A percentile compares a stretch with the other conserved stretches of the same genome.
These are phyloP conservation scores for Volucella inanis DNA, from an alignment of 2,888 invertebrate species.

Conservation along the genomic window DNA sequence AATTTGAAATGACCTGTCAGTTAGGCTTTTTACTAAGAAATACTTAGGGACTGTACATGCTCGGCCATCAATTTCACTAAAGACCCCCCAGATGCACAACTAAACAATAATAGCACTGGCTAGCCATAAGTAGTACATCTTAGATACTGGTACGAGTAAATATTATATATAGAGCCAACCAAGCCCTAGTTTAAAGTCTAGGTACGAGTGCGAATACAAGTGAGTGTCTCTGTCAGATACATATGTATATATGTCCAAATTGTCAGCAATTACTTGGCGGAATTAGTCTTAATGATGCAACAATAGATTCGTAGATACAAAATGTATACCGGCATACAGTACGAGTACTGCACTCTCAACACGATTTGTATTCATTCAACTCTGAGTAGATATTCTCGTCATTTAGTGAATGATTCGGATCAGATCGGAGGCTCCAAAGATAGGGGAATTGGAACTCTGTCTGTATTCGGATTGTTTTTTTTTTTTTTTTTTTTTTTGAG, in stretches of 20 bases:
- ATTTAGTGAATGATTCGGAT: conserved; percentile 36
- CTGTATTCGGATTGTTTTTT: background rate
- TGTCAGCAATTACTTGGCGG: conserved; percentile 24
- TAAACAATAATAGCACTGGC: background rate
- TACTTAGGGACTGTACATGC: conserved; percentile 18
- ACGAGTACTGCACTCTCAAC: background rate
- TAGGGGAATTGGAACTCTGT: conserved; percentile 11
- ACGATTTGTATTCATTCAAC: conserved; percentile 54
- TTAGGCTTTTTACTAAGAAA: conserved; percentile 16
- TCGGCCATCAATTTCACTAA: conserved; percentile 57
- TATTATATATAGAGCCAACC: background rate
- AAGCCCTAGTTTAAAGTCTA: background rate
- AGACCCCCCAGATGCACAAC: conserved; percentile 17
- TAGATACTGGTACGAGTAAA: background rate
- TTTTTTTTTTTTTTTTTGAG: conserved; percentile 8
- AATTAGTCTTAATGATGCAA: conserved; percentile 60
- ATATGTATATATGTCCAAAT: conserved; percentile 1
- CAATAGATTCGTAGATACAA: conserved; percentile 18
- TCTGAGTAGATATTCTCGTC: conserved; percentile 27
- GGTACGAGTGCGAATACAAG: background rate
- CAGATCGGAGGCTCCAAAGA: conserved; percentile 25
- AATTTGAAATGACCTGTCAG: conserved; percentile 3
- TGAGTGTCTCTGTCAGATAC: conserved; percentile 26
- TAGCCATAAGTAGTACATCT: background rate
- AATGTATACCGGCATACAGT: background rate